phyloP scores from a whole-genome alignment of 2,113 vertebrate species.

The Datnioides undecimradiatus region DNA sequence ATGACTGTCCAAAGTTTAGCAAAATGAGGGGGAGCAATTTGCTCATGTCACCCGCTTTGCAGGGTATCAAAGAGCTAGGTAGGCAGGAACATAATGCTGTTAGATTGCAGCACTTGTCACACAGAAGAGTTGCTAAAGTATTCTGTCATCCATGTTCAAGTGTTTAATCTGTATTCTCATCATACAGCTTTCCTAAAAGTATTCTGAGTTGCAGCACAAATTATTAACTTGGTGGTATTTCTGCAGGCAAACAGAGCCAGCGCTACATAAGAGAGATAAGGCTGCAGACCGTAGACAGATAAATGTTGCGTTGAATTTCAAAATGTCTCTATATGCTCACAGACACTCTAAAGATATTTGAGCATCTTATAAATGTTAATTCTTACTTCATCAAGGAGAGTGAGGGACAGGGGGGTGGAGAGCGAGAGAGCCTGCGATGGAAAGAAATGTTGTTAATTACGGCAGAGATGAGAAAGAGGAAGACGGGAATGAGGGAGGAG shows the following conservation, averaged over 20 bases:
- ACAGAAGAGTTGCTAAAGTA: neutral
- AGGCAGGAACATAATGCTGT: slow-evolving; percentile 9
- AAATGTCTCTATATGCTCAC: slow-evolving; percentile 39
- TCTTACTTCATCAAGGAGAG: slow-evolving; percentile 47
- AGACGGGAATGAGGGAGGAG: neutral
- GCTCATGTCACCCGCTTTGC: slow-evolving; percentile 21
- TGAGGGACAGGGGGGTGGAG: neutral
- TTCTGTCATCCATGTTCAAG: slow-evolving; percentile 9
- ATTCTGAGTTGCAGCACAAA: slow-evolving; percentile 53
- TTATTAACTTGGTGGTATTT: slow-evolving; percentile 62
- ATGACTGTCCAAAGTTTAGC: slow-evolving; percentile 11
- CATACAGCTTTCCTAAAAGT: slow-evolving; percentile 3
- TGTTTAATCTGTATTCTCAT: slow-evolving; percentile 49
- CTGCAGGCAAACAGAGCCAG: slow-evolving; percentile 57
- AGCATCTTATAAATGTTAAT: slow-evolving; percentile 54
- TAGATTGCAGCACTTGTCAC: slow-evolving; percentile 12
- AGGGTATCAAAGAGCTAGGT: neutral
- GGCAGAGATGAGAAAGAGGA: slow-evolving; percentile 25
- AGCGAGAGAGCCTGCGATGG: slow-evolving; percentile 1
- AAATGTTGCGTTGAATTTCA: slow-evolving; percentile 43
- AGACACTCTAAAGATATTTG: slow-evolving; percentile 53
- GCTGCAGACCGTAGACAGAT: slow-evolving; percentile 45
- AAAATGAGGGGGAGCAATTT: slow-evolving; percentile 10
- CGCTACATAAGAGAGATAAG: slow-evolving; percentile 55
- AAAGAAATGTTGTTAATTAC: slow-evolving; percentile 54